Base-by-base conservation (phyloP, 2,113 vertebrate species). In the Melanerpes aurifrons region DNA sequence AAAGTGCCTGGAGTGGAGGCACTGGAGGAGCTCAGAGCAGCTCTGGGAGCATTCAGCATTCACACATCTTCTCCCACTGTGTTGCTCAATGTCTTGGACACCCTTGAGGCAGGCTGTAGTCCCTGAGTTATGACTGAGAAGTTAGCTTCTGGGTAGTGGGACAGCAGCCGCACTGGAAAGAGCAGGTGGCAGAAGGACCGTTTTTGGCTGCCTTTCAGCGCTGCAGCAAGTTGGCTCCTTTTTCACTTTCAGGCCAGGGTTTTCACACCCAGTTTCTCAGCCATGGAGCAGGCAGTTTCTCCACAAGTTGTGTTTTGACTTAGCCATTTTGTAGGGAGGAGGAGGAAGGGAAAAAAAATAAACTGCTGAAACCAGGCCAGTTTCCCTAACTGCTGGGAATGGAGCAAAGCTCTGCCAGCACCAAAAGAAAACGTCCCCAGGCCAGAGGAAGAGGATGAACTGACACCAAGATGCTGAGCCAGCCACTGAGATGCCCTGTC, bases 361-460 rank as follows among this genome's bases (percentile, higher is more conserved):
- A 61, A n/a, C 20, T 25, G 26, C 22, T 90, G 86, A 90, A 68
- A 70, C 20, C 45, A 75, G 48, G 29, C 67, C 37, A 63, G 50
- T 62, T 84, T 79, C 77, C n/a, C 21, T 70, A 7, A 17, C 71
- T 58, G 35, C 81, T 35, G 25, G 24, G 40, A 50, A 69, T 5
- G 0, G 54, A 83, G 45, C 0, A 0, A 47, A 84, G 77, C 53
- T 89, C 70, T 79, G 67, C 77, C 0, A 0, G 45, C 66, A 79
- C 50, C 1, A 0, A 1, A 0, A 0, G 37, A 40, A 63, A 94
- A 69, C 19, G 84, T 62, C 37, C 70, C 14, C 0, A 0, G 11
- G n/a, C 43, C 1, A 0, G 53, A 37, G 62, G 24, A 21, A 40
- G 37, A 68, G 74, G n/a, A 40, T 72, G 69, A 92, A 48, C 48